Base-by-base conservation (phyloP, 2,113 vertebrate species). In the Bos javanicus region DNA sequence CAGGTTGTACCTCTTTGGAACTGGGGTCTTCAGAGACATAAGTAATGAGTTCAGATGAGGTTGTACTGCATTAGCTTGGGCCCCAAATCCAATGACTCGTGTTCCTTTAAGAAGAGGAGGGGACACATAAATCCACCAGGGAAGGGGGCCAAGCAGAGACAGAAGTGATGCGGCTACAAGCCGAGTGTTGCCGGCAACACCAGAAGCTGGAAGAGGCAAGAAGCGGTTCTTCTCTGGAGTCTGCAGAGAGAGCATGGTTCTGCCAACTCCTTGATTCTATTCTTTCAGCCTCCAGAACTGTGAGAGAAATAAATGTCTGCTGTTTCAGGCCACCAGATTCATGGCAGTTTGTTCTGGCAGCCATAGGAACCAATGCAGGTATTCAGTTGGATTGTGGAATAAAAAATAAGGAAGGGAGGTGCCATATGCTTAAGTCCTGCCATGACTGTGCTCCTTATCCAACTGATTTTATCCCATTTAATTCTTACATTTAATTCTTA, bases 181-280 rank as follows among this genome's bases (percentile, higher is more conserved):
- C 11, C 80, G 14, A 8, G 19, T 15, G 26, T 3, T 0, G 7
- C 25, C 1, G 0, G 71, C 7, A 17, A 33, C 6, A 16, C 30
- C 30, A 3, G n/a, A 28, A 83, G 36, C 48, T 11, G 19, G 7
- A 21, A 14, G 39, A 85, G 10, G 16, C 11, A 14, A 86, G 57
- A 5, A 33, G 10, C 5, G 0, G 3, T 0, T 11, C 46, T 26
- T 7, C 19, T 46, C n/a, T 9, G 26, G 9, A 14, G 17, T 26
- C 28, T 11, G 50, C 52, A 33, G 23, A 36, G 23, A 39, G 4
- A 52, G 25, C 1, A 0, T 12, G 14, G 6, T 28, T 50, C 82
- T 26, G 16, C 9, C 4, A 2, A 2, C 1, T 10, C 19, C 28
- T 64, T 50, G 7, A 28, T 12, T 56, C n/a, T 16, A 16, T 36